Conservation (phyloP, 2,888 invertebrate genomes). For the Acanthosepion pharaonis region DNA sequence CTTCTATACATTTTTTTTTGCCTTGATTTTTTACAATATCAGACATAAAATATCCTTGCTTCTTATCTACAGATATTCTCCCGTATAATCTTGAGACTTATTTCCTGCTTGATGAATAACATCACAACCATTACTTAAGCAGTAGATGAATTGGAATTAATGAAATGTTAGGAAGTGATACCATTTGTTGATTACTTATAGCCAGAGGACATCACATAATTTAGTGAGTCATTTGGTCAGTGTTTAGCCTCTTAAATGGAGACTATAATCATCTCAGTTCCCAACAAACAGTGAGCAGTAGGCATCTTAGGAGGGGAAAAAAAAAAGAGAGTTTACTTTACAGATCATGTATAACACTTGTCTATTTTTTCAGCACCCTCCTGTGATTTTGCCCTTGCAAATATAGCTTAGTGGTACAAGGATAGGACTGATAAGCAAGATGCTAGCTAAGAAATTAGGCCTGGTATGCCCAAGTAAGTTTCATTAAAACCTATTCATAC, state of each 20-base stretch:
- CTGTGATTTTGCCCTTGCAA: background rate
- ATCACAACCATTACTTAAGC: background rate
- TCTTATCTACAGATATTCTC: background rate
- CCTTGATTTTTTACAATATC: background rate
- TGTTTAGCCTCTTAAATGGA: background rate
- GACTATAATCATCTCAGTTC: background rate
- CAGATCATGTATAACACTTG: background rate
- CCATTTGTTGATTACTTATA: background rate
- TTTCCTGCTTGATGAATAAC: background rate
- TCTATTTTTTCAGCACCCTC: background rate
- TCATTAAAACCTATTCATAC: background rate
- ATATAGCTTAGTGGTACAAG: background rate
- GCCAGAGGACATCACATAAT: conserved; percentile 22
- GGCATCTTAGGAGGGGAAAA: background rate
- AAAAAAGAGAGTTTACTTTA: background rate
- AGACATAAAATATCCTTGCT: background rate
- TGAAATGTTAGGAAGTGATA: conserved; percentile 18
- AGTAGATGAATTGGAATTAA: background rate
- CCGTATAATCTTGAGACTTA: background rate
- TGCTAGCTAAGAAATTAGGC: background rate
- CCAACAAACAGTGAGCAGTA: background rate
- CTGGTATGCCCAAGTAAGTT: background rate
- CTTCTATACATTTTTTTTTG: background rate
- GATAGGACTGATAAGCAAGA: background rate
- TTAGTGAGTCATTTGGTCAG: conserved; percentile 16